Base-by-base conservation (phyloP, 1,140 invertebrate genomes). In the Leptinotarsa lineolata region DNA sequence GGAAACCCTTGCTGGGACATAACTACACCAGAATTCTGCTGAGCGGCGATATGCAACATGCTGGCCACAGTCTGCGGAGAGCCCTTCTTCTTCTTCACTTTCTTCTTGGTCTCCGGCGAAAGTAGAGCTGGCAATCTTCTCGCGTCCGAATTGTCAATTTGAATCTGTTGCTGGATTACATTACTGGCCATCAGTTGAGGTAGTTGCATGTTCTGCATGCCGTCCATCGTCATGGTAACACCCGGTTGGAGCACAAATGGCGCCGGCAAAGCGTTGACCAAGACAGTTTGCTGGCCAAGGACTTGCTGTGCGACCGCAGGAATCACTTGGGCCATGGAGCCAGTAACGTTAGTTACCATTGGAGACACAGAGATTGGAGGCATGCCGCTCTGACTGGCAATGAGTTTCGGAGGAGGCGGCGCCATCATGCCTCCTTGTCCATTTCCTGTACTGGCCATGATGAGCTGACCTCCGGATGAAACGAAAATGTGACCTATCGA, bases 201-300 rank as follows among this genome's bases (percentile, higher is more conserved):
- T 74, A 91, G 91, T 74, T 91, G 90, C 72, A 89, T 87, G n/a
- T 91, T 88, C 15, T 76, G 87, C 86, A 90, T 81, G 73, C 91
- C 90, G 84, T 93, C 90, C 8, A 91, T 86, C 4, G 89, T 86
- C 85, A 92, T 89, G 63, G 87, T 85, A 21, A 92, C 90, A 3
- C 92, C 89, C 4, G 91, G 92, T 84, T 93, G 93, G 64, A 95
- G 89, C 11, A 94, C 89, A 65, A 94, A 92, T 0, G 93, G 93
- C 20, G 92, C 89, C 74, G 92, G 92, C 74, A 95, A 86, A 0
- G 93, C 91, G 79, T 95, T 95, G 1, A 95, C 91, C 12, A 96
- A 86, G 1, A 94, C 92, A 0, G 92, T 92, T 18, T 92, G 92
- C 80, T 94, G 93, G 2, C 90, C 90, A 30, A 92, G 84, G 2